Evolutionary conservation across 2,113 vertebrate genomes (phyloP), one percentile per base, ranked within the genome.

Genomic region (Vidua macroura): DNA sequence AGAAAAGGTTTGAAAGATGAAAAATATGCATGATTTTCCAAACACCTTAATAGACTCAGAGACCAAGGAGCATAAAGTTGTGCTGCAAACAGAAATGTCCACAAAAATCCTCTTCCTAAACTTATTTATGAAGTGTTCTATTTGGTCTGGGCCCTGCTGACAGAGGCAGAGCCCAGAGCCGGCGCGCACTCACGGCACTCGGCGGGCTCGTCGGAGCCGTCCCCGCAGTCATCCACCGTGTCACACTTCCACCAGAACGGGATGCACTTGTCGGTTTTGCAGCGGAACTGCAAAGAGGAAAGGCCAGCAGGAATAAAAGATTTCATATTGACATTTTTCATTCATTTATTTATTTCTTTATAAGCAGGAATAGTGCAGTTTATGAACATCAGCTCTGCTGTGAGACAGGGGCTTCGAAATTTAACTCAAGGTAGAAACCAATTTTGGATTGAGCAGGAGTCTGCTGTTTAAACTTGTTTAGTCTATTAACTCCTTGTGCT

Each of bases 191-290:
- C 95, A 99, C 99, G 99, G 63, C 99, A 99, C 89, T 99, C 99
- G 9, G 98, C 90, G 12, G 99, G 99, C 94, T 99, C 99, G 3
- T 99, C 99, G 7, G 99, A 99, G 82, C 99, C 98, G 55, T 99
- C 99, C 5, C 99, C 99, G 28, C 99, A 99, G 97, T 99, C 99
- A 39, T 99, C 99, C 15, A 99, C 99, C 0, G 99, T 99, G 97
- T 99, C 99, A 95, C 99, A 99, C 96, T 99, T 99, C 99, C 99
- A 99, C 99, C 99, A 99, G 93, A 99, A 99, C 0, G 99, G 99
- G 94, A 99, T 99, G 67, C 99, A 99, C 97, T 99, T 99, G 91
- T 99, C 99, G 16, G 99, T 99, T 85, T 98, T 99, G 85, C 99
- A 99, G 64, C 99, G 99, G 94, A 99, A 99, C 99, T 99, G 90